Evolutionary conservation across 2,888 invertebrate genomes (phyloP), one percentile per base, ranked within the genome.

Genomic region (Hypomecis atomaria): DNA sequence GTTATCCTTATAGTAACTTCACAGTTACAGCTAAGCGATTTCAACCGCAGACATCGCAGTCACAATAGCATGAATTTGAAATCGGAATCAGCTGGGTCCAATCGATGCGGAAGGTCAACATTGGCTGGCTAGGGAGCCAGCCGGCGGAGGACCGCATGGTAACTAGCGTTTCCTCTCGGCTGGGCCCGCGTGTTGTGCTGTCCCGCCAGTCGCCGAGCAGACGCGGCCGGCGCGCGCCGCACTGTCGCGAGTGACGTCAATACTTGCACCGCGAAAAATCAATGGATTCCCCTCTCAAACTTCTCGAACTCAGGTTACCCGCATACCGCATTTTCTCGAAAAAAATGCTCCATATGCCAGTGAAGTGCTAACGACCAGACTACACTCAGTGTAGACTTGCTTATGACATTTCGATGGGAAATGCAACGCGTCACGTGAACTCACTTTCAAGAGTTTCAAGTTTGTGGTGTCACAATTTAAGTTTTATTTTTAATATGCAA

Each of bases 301-400:
- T 59, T 78, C 44, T 83, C 78, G 80, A 83, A 84, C 59, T 34
- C 62, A 90, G 89, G 89, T 90, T 88, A 83, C 83, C 87, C 88
- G 92, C 92, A 92, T 92, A 90, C 90, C 90, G 92, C 92, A 92
- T 91, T 92, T 92, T 89, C 88, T 79, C 65, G 73, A 79, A 71
- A 87, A 91, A 92, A 92, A 91, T 89, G 89, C 87, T 85, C 71
- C 82, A 78, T 86, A 91, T 92, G 92, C 85, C 63, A 87, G 91
- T 91, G 90, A 83, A 87, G 89, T 90, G 88, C 73, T 83, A 78
- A 86, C 55, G 74, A 77, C 73, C 74, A 61, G 71, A 77, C 65
- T 75, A 74, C 76, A 71, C 70, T 71, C 68, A 72, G 70, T 70
- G 71, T 77, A 76, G 52, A 48, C 10, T 53, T 73, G 72, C 77